These are phyloP conservation scores for Danaus plexippus DNA, from an alignment of 1,140 invertebrate genomes.

Conservation along the genomic window DNA sequence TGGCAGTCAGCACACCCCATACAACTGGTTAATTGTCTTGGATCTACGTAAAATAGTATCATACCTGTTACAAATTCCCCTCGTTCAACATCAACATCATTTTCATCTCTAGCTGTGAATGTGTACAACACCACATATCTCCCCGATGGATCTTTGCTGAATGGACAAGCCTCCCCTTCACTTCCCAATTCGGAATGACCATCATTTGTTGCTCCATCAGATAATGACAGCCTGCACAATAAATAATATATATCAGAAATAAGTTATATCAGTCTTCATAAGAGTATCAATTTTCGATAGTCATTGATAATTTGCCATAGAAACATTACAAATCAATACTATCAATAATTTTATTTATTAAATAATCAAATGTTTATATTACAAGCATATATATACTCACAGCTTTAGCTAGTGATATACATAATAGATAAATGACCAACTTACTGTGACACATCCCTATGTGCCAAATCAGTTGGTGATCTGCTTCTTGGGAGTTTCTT, in stretches of 20 bases:
- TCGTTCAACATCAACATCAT: slow-evolving; percentile 93
- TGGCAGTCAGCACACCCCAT: no score
- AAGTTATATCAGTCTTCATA: no score
- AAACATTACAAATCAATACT: no score
- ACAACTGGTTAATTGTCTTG: no score
- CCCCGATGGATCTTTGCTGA: slow-evolving; percentile 92
- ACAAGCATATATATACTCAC: slow-evolving; percentile 1
- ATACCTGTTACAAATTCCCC: slow-evolving; percentile 90
- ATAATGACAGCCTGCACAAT: slow-evolving; percentile 66
- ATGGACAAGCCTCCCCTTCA: slow-evolving; percentile 78
- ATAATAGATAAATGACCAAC: slow-evolving; percentile 15
- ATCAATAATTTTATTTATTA: neutral
- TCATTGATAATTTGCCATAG: no score
- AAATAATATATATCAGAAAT: neutral
- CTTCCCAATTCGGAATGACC: slow-evolving; percentile 63
- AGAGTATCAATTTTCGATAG: no score
- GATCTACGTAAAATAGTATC: neutral
- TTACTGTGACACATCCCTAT: slow-evolving; percentile 72
- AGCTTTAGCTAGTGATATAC: neutral
- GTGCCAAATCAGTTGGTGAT: slow-evolving; percentile 68
- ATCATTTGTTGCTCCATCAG: slow-evolving; percentile 59
- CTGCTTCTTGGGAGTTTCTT: slow-evolving; percentile 84
- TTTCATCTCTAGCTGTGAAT: slow-evolving; percentile 93
- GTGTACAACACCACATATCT: slow-evolving; percentile 94
- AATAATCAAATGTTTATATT: neutral